Evolutionary conservation across 2,797 vertebrate species (phyloP).

Genomic region (Pseudocheirus occidentalis): DNA sequence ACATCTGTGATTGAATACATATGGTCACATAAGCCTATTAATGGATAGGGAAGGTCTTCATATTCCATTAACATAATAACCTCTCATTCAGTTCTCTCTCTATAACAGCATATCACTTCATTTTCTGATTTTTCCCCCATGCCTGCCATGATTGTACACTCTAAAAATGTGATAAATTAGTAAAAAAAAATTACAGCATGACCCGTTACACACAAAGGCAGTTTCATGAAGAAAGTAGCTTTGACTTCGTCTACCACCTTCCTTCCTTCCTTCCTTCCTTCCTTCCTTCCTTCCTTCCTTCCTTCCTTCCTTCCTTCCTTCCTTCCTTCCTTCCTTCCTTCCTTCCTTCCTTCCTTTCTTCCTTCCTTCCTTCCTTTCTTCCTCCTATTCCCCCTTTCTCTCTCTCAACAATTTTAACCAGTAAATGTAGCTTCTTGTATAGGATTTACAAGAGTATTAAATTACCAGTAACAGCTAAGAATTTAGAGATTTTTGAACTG

Average conservation of each 20-base stretch:
- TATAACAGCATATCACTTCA: neutral
- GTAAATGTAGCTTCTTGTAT: neutral
- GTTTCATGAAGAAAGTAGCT: neutral
- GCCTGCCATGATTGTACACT: neutral
- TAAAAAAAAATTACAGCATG: neutral
- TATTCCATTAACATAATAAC: no score
- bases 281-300: neutral
- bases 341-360: accelerated
- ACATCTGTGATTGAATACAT: no score
- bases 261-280: no score
- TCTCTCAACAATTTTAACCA: neutral
- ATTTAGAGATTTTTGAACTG: neutral
- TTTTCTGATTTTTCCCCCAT: neutral
- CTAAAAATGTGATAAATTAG: neutral
- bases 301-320: no score
- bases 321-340: no score
- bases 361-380: no score
- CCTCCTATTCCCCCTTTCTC: no score
- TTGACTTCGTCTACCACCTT: neutral
- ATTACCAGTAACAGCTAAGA: neutral
- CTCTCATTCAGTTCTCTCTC: neutral
- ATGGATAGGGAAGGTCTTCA: no score
- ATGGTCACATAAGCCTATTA: no score
- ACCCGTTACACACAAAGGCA: neutral
- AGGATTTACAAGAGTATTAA: neutral